Evolutionary conservation across 2,888 invertebrate genomes (phyloP).

Genomic region (Tetragonisca angustula): DNA sequence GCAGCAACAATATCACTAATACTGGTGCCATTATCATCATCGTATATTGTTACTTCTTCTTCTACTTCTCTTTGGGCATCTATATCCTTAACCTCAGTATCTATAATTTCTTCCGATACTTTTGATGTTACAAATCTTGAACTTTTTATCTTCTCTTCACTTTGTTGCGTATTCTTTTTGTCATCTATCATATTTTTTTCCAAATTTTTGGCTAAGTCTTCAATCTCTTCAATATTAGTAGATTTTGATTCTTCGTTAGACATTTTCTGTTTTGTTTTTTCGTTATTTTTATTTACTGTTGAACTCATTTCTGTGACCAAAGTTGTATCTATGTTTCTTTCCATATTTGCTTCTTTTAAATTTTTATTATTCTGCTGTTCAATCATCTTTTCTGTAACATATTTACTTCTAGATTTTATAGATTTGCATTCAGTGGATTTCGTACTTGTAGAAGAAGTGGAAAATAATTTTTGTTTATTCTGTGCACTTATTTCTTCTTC

Average conservation of each 20-base stretch:
- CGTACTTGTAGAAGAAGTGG: slow-evolving; percentile 44
- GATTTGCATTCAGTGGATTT: slow-evolving; percentile 52
- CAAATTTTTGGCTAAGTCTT: slow-evolving; percentile 25
- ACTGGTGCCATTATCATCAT: slow-evolving; percentile 81
- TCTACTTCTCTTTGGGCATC: slow-evolving; percentile 63
- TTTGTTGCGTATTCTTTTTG: slow-evolving; percentile 15
- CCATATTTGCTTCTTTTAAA: slow-evolving; percentile 50
- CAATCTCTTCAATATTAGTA: slow-evolving; percentile 34
- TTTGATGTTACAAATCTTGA: slow-evolving; percentile 81
- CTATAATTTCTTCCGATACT: slow-evolving; percentile 74
- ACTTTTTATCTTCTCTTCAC: slow-evolving; percentile 73
- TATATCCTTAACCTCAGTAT: slow-evolving; percentile 70
- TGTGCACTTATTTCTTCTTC: slow-evolving; percentile 56
- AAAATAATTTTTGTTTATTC: slow-evolving; percentile 58
- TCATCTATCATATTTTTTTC: slow-evolving; percentile 21
- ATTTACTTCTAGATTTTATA: slow-evolving; percentile 45
- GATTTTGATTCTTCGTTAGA: slow-evolving; percentile 41
- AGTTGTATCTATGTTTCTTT: slow-evolving; percentile 46
- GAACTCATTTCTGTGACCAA: slow-evolving; percentile 49
- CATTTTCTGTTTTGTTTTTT: slow-evolving; percentile 45
- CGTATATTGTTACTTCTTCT: slow-evolving; percentile 76
- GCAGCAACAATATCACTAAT: slow-evolving; percentile 83
- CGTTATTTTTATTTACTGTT: slow-evolving; percentile 39
- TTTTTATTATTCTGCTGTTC: slow-evolving; percentile 59
- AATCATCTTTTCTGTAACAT: slow-evolving; percentile 59